Base-by-base conservation (phyloP, 2,888 invertebrate genomes). In the Trachelus stipa region DNA sequence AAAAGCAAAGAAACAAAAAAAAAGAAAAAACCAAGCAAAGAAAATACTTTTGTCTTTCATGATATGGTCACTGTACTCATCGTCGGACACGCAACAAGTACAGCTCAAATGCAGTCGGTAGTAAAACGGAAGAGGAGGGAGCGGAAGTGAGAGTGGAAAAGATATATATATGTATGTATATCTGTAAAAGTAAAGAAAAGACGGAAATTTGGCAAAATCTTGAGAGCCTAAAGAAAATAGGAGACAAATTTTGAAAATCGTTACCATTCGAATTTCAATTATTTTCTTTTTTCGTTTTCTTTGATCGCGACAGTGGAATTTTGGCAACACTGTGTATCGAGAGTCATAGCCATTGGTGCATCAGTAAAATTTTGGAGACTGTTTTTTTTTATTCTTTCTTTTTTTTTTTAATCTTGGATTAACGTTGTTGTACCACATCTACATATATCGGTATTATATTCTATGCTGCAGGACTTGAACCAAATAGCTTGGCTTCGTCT, bases 11-110 rank as follows among this genome's bases (percentile, higher is more conserved):
- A 40, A 4, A 12, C 12, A 12, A 69, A 74, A 76, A 69, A 30
- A 75, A 56, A 35, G 37, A 76, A 79, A 79, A 78, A 35, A 35
- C 11, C 9, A 37, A 12, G 37, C 40, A 15, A 40, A 40, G 40
- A 40, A 40, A 40, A 40, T 15, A 40, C 40, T 40, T 79, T 84
- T 87, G 84, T 86, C 89, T 90, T 90, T 90, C 90, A 89, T 85
- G 86, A 89, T 89, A 91, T 91, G 91, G 91, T 91, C 91, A 91
- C 91, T 91, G 91, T 91, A 89, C 88, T 89, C 89, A 90, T 89
- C 88, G 86, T 79, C 79, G 80, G 79, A 80, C 31, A 34, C 77
- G 78, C 77, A 69, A 23, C 30, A 30, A 73, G 78, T 76, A 75
- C 77, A 79, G 74, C n/a, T 69, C 31, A 40, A 40, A 40, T 40